phyloP scores from a whole-genome alignment of 53 echinoderm and acorn worm genomes.

The Henricia sp. region DNA sequence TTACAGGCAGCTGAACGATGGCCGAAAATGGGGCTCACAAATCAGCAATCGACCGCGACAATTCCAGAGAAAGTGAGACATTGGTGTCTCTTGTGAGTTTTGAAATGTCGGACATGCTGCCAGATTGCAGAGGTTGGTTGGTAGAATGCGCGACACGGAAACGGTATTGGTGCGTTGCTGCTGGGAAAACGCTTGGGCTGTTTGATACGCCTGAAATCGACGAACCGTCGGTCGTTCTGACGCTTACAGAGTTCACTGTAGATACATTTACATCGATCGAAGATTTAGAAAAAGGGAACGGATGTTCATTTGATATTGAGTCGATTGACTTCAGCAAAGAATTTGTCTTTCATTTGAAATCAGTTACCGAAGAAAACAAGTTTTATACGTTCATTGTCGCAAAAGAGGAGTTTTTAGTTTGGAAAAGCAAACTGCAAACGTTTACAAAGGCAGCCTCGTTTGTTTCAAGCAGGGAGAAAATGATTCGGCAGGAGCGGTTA shows the following conservation, averaged over 20 bases:
- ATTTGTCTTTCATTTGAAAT: slow-evolving; percentile 12
- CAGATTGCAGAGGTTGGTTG: slow-evolving; percentile 35
- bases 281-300: neutral
- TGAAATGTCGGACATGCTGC: slow-evolving; percentile 27
- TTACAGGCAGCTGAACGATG: neutral
- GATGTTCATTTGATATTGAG: neutral
- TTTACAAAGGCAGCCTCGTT: neutral
- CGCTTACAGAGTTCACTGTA: slow-evolving; percentile 14
- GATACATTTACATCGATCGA: too few species aligned
- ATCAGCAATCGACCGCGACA: neutral
- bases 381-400: slow-evolving; percentile 7
- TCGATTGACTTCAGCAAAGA: neutral
- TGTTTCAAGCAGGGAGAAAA: neutral
- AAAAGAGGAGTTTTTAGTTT: slow-evolving; percentile 17
- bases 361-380: neutral
- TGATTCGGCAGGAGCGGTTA: neutral
- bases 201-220: slow-evolving; percentile 28
- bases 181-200: slow-evolving; percentile 38
- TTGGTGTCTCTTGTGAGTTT: slow-evolving; percentile 42
- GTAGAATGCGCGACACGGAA: neutral
- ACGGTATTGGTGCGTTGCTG: slow-evolving; percentile 43
- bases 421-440: neutral
- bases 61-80: neutral
- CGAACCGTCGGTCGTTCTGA: slow-evolving; percentile 12
- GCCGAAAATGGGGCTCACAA: slow-evolving; percentile 18